Evolutionary conservation across 2,797 vertebrate genomes (phyloP), one percentile per base, ranked within the genome.

Genomic region (Typhlichthys subterraneus): DNA sequence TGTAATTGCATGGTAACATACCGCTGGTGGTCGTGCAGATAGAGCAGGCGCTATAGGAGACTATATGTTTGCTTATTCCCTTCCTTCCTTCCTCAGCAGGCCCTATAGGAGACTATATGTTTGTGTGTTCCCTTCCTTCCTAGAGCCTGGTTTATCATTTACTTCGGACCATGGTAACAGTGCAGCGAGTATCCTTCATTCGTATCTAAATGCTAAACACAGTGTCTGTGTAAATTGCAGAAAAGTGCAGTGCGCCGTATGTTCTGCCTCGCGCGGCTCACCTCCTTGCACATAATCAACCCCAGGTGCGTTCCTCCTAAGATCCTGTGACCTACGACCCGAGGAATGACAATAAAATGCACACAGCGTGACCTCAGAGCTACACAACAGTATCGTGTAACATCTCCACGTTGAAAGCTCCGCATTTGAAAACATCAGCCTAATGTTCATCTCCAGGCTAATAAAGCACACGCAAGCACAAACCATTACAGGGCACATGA

Each of bases 121-220:
- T 19, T 19, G 19, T 2, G 2, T 19, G 19, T 17, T 17, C 1
- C 17, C 19, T 19, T 19, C 31, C 7, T 33, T 5, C 31, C 31
- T 33, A 6, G 31, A 6, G 33, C 33, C 33, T 38, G 33, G 7
- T 38, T 38, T 38, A 38, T 38, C 7, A 38, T 38, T 38, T 7
- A 7, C 31, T 33, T 33, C 5, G 5, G 31, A 7, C 31, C 31
- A 7, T 33, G 31, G 33, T 7, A 33, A 33, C 4, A 48, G 69
- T 77, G 69, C 51, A 47, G 13, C 63, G 63, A 42, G 59, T 69
- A 17, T 11, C 7, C 19, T 49, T 66, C 61, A 61, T 57, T 61
- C 14, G n/a, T 15, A 67, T 63, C 62, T 59, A 60, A 77, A 63
- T 73, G 57, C 57, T 61, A 72, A 54, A 64, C 53, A 50, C 29